These are phyloP conservation scores for Drosophila santomea DNA, from an alignment of 1,140 invertebrate species.

Conservation along the genomic window DNA sequence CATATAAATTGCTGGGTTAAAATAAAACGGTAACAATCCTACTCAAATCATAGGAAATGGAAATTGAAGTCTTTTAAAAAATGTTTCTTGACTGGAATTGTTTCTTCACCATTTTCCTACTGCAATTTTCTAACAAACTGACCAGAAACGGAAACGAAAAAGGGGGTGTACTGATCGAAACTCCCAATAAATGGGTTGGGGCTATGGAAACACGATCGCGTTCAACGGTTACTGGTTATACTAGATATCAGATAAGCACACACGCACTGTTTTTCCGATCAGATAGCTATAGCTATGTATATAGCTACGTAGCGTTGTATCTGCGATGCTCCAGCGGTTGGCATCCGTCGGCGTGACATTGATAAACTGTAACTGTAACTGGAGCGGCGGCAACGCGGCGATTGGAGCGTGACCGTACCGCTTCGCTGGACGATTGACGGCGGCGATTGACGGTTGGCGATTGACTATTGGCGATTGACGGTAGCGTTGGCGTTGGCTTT, in stretches of 20 bases:
- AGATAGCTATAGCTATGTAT: conserved; percentile 6
- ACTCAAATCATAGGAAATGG: neutral
- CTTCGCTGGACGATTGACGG: conserved; percentile 69
- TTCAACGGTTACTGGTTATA: conserved; percentile 42
- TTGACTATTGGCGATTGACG: conserved; percentile 55
- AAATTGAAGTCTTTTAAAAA: neutral
- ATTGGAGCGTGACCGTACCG: conserved; percentile 74
- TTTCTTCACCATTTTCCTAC: too few relatives aligned
- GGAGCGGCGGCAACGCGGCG: conserved; percentile 42
- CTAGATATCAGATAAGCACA: conserved; percentile 33
- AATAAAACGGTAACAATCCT: too few relatives aligned
- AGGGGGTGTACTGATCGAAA: neutral
- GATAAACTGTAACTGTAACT: conserved; percentile 62
- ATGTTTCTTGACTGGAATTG: too few relatives aligned
- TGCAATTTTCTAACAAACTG: neutral
- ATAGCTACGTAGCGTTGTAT: conserved; percentile 13
- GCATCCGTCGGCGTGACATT: conserved; percentile 75
- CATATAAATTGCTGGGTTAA: too few relatives aligned
- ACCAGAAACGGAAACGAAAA: conserved; percentile 1
- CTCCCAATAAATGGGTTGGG: neutral
- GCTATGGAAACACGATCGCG: conserved; percentile 10
- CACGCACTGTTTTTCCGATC: conserved; percentile 33
- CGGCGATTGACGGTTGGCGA: conserved; percentile 26
- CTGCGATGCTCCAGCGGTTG: conserved; percentile 70
- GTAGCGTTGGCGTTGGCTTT: conserved; percentile 8